These are phyloP conservation scores for Xenopus laevis DNA, from an alignment of 2,113 vertebrate species.

Conservation along the genomic window DNA sequence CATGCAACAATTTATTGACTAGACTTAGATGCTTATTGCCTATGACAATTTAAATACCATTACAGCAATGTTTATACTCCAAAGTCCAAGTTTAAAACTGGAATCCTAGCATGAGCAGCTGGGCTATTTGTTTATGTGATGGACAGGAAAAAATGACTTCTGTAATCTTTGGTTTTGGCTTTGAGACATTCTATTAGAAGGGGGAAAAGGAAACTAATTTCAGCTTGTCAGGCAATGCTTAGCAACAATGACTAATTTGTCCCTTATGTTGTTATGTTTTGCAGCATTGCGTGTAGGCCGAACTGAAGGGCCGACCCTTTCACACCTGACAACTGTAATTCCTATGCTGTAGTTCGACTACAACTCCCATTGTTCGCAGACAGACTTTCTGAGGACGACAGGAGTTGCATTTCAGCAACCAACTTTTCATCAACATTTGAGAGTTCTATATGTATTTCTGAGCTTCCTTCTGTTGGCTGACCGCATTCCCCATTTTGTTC, in stretches of 20 bases:
- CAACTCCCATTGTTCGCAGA: neutral
- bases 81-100: slow-evolving; percentile 79
- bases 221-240: slow-evolving; percentile 55
- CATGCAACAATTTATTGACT: slow-evolving; percentile 76
- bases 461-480: slow-evolving; percentile 64
- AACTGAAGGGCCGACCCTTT: slow-evolving; percentile 28
- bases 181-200: slow-evolving; percentile 60
- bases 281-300: slow-evolving; percentile 44
- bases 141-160: slow-evolving; percentile 77
- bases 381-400: neutral
- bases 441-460: no score
- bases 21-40: slow-evolving; percentile 80
- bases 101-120: slow-evolving; percentile 78
- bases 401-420: no score
- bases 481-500: slow-evolving; percentile 79
- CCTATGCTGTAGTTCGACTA: slow-evolving; percentile 51
- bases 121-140: slow-evolving; percentile 79
- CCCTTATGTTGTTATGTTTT: slow-evolving; percentile 63
- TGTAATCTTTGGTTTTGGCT: slow-evolving; percentile 76
- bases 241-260: slow-evolving; percentile 62
- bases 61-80: slow-evolving; percentile 81
- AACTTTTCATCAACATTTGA: no score
- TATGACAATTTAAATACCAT: slow-evolving; percentile 84
- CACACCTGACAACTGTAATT: slow-evolving; percentile 65
- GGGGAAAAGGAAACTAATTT: slow-evolving; percentile 55